phyloP scores from a whole-genome alignment of 2,113 vertebrate species.

The Sprattus sprattus region DNA sequence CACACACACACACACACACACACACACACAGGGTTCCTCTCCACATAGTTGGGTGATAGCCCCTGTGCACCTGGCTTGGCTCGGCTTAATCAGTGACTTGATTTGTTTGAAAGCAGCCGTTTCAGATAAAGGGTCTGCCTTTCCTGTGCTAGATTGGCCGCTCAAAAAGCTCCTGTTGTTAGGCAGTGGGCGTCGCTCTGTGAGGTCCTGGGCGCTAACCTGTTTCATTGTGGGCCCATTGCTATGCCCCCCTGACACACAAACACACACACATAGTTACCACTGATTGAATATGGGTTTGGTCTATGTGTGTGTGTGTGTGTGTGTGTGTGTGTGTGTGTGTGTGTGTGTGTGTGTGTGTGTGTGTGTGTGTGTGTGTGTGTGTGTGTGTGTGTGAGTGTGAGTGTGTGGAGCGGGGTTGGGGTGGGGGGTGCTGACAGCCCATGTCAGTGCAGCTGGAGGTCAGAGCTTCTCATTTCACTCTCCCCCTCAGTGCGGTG shows the following conservation, averaged over 20 bases:
- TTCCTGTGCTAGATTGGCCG: conserved; percentile 43
- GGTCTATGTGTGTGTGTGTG: conserved; percentile 46
- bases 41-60: conserved; percentile 16
- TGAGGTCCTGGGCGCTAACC: conserved; percentile 45
- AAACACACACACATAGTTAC: background rate
- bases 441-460: conserved; percentile 66
- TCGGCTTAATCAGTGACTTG: conserved; percentile 39
- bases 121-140: conserved; percentile 42
- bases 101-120: conserved; percentile 48
- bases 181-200: conserved; percentile 46
- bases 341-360: background rate
- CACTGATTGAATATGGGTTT: conserved; percentile 25
- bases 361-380: conserved; percentile 10
- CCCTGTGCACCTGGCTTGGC: conserved; percentile 38
- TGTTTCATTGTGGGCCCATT: conserved; percentile 45
- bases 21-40: background rate
- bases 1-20: conserved; percentile 6
- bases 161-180: conserved; percentile 44
- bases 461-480: conserved; percentile 73
- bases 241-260: background rate
- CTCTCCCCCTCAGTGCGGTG: conserved; percentile 54
- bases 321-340: conserved; percentile 27
- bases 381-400: background rate
- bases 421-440: conserved; percentile 57
- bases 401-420: background rate